Evolutionary conservation across 2,797 vertebrate genomes (phyloP), one percentile per base, ranked within the genome.

Genomic region (Toxotes lorentzi): DNA sequence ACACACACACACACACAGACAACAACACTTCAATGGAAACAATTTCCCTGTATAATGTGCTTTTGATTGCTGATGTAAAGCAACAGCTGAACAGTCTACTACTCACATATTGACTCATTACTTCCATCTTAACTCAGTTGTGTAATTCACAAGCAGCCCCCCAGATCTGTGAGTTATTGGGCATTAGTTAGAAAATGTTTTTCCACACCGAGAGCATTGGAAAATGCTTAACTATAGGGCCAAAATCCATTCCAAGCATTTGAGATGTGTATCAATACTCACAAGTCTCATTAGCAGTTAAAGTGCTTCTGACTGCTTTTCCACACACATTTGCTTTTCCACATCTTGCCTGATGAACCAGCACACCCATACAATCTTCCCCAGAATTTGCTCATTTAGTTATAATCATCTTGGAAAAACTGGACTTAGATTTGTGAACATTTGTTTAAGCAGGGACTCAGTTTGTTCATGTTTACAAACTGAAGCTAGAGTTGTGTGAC

Each of bases 211-310:
- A 6, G 9, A 64, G 53, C 58, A 53, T 34, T 73, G 45, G 23
- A 76, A 78, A 82, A 70, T 17, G 41, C 32, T 79, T 27, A 57
- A 58, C 81, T 76, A 23, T 64, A 67, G 2, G 54, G 47, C 24
- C 68, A 74, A 34, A 57, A 82, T 76, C 70, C 24, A 87, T 82
- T 74, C 34, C 62, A 57, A 71, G 76, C 63, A 85, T 69, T 53
- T 16, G n/a, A 82, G 54, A 60, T 58, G 40, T 65, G 40, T 70
- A 56, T 48, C 45, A 71, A 72, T 73, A 73, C 76, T 74, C 62
- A 57, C 50, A 72, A 85, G 59, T 80, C 84, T 84, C 73, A 83
- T 90, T 81, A 75, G 69, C 56, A 16, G 64, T 50, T 73, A 32
- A 86, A 85, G 78, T 45, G 54, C 54, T 60, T 79, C 62, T 66